Conservation (phyloP, 2,113 vertebrate genomes). For the Pachypanchax playfairii region DNA sequence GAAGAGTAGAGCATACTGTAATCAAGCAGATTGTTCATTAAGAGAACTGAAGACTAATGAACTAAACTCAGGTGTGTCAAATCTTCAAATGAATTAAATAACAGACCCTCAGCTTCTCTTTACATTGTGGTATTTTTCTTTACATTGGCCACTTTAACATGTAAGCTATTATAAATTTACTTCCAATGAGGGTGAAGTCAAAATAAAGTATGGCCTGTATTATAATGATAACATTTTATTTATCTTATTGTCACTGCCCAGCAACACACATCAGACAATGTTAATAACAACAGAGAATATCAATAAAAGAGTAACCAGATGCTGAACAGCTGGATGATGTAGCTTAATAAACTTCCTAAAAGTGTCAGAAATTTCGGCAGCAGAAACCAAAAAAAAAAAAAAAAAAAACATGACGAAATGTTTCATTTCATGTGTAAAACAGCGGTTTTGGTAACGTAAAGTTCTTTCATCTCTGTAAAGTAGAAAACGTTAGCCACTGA, state of each 20-base stretch:
- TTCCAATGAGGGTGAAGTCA: background rate
- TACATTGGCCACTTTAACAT: no score
- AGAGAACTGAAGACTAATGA: background rate
- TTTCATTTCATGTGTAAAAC: constrained; percentile 7
- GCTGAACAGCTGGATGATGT: background rate
- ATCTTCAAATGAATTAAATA: no score
- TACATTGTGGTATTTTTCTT: no score
- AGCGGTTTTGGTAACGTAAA: background rate
- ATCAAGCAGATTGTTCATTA: no score
- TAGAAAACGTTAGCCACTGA: background rate
- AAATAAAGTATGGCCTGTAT: background rate
- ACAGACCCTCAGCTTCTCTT: no score
- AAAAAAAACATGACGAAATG: background rate
- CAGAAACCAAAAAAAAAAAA: no score
- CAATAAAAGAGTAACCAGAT: background rate
- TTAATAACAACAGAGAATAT: background rate
- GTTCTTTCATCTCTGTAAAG: background rate
- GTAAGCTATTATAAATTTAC: no score
- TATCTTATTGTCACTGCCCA: no score
- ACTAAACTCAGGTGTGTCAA: background rate
- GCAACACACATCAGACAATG: background rate
- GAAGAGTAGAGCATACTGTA: background rate
- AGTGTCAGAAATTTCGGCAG: background rate
- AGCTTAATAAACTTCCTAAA: background rate
- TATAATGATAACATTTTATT: no score